Evolutionary conservation across 2,888 invertebrate genomes (phyloP), one percentile per base, ranked within the genome.

Genomic region (Hoplodrina ambigua): DNA sequence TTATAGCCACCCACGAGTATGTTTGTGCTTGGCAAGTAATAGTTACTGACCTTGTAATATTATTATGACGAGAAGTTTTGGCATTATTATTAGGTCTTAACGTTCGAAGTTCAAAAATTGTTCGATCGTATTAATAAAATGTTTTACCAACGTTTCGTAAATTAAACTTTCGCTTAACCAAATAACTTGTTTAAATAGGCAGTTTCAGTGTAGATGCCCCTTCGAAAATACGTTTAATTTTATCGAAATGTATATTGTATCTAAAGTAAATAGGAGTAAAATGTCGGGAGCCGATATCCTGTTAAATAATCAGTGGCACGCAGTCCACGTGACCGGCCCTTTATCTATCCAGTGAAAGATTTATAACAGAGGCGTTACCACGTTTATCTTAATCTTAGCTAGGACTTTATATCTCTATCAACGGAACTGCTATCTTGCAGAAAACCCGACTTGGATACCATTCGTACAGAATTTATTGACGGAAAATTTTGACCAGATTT

Each of bases 311-410:
- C 92, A 91, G 86, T 83, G 85, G 81, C 75, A 81, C 81, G 81
- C 75, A 69, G 69, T 76, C 87, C 90, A 91, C 91, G 92, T 92
- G 92, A 91, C 92, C 87, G 81, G 78, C 78, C 82, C 86, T 88
- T 89, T 91, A 92, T 92, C 92, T 90, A 87, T 86, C 87, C 87
- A 85, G 69, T 83, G 87, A 84, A 88, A 91, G 92, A 92, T 93
- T 92, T 92, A 92, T 88, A 91, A 89, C 90, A 79, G 81, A 86
- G 87, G 90, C 88, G 89, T 88, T 86, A 87, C 89, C 86, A 80
- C 88, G 88, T 92, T 92, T 92, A 92, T 92, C 92, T 93, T 91
- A 90, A 92, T 92, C 92, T 91, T 81, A 81, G 83, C 69, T 61
- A 75, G 82, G 86, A 87, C 88, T 87, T 88, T 89, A 88, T 89